These are phyloP conservation scores for Peromyscus californicus DNA, from an alignment of 2,113 vertebrate genomes.

Conservation along the genomic window DNA sequence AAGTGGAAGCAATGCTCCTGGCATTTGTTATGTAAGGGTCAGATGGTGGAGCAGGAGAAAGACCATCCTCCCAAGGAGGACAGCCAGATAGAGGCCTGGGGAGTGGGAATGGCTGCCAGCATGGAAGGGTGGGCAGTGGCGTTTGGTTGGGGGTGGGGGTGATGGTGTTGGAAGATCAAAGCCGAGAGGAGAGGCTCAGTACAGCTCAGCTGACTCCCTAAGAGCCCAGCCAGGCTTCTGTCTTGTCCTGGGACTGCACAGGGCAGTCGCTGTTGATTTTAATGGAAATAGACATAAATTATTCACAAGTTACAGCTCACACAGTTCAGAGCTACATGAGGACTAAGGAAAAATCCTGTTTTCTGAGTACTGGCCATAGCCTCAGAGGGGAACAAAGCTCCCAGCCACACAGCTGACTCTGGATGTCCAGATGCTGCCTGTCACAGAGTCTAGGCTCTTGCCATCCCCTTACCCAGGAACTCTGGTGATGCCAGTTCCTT, in stretches of 20 bases:
- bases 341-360: background rate
- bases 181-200: background rate
- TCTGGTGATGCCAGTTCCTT: background rate
- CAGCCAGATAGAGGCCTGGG: background rate
- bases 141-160: background rate
- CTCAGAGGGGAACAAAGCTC: background rate
- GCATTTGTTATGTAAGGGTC: background rate
- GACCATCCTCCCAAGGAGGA: background rate
- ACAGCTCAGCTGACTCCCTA: background rate
- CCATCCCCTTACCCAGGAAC: background rate
- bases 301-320: constrained; percentile 42
- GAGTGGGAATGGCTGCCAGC: too few species aligned
- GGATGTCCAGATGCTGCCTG: background rate
- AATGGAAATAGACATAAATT: constrained; percentile 56
- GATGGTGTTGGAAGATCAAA: background rate
- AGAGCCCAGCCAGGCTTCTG: background rate
- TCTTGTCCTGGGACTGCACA: background rate
- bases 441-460: accelerated
- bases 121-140: accelerated
- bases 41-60: too few species aligned
- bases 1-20: background rate
- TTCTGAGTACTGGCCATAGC: background rate
- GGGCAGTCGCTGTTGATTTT: constrained; percentile 23
- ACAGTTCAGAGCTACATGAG: background rate
- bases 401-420: accelerated